Base-by-base conservation (phyloP, 64 coral and sea anemone species). In the Acropora yongei region DNA sequence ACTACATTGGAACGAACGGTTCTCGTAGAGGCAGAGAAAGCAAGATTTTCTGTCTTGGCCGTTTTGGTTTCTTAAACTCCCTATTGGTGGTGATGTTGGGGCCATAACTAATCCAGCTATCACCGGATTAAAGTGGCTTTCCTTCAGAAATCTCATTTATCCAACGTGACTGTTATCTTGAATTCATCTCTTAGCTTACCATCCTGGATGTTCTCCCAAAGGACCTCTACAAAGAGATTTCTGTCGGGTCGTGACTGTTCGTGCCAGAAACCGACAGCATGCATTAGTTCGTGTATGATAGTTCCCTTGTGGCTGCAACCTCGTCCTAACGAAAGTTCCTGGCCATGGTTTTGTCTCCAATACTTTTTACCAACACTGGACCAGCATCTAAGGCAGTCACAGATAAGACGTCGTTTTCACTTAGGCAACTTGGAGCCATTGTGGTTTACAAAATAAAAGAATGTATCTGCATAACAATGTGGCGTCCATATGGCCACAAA, bases 261-360 rank as follows among this genome's bases (percentile, higher is more conserved):
- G 17, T 96, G 95, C 95, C 95, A 96, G 73, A 96, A 96, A 30
- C 95, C 95, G 47, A 86, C 11, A 11, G 95, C 90, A 47, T 96
- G 95, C 95, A 96, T 96, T 50, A 96, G 61, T 11, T 96, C 95
- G 44, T 96, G 95, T 79, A 96, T 96, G 47, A 96, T 79, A 6
- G 88, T 78, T 17, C 71, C 90, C 89, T 86, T 96, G 30, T 67
- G 41, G 43, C 93, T 96, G 74, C 95, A 96, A 13, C 66, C 57
- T 47, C 39, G 77, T 16, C 95, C 95, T n/a, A 96, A 75, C 3
- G 91, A 92, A 83, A 96, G 44, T 7, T 96, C 90, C 49, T 96
- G 95, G 1, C 89, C 89, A 68, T 90, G 79, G 48, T 89, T 50
- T 11, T 76, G 49, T 46, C 67, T 89, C 95, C 95, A 96, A 71